Evolutionary conservation across 64 coral and sea anemone genomes (phyloP), one percentile per base, ranked within the genome.

Genomic region (Trachythela sp.): DNA sequence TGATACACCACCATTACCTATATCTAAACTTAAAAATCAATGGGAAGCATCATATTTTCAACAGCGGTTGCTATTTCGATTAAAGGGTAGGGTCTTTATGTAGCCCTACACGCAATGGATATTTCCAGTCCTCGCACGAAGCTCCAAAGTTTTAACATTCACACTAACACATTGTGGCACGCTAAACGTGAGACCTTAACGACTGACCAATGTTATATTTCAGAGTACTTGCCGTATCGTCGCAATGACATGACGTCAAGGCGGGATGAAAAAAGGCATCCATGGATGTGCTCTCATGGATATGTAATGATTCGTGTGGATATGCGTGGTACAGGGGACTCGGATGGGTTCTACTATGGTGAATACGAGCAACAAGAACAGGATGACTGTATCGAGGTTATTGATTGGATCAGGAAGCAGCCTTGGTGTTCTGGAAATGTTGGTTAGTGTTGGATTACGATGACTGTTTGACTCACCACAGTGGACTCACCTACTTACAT

Each of bases 341-440:
- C 94, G 0, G 94, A 93, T 7, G 94, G 94, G 9, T 84, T 88
- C 49, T 95, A 89, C 40, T 93, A 85, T 58, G 94, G 92, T 26
- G 94, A 95, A 86, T 95, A 95, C 45, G 92, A 95, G 45, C 77
- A 86, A 13, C 91, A 95, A 71, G 94, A 95, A 22, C 92, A 91
- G 54, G 89, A 95, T 39, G 94, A 95, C 80, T 95, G 94, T 41
- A 87, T 92, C 36, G 94, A 95, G 56, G 89, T 95, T 38, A 95
- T 95, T 20, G 58, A 85, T 50, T 95, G 94, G 92, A 93, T 95
- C 39, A 90, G 92, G 4, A 64, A 83, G n/a, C 94, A 95, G 76
- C n/a, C 64, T 0, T 95, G 94, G 94, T 91, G 88, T 13, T 88
- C 85, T 3, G 94, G 94, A 13, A 75, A 40, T 51, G 91, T 95